Base-by-base conservation (phyloP, 2,797 vertebrate species). In the Poeciliopsis infans region DNA sequence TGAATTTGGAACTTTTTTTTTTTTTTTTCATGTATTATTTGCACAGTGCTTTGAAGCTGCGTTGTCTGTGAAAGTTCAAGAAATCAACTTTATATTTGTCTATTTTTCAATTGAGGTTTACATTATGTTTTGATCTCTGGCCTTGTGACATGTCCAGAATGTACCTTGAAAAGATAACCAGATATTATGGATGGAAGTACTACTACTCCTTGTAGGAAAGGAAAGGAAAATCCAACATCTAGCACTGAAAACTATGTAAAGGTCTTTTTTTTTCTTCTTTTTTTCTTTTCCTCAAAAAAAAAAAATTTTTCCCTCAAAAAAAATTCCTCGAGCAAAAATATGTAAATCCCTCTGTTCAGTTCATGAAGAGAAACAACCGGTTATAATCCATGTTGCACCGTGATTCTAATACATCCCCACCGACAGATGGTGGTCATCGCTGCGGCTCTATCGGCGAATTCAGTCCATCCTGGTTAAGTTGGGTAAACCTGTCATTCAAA, bases 251-350 rank as follows among this genome's bases (percentile, higher is more conserved):
- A n/a, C n/a, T n/a, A n/a, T n/a, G n/a, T n/a, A n/a, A n/a, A n/a
- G n/a, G n/a, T n/a, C n/a, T n/a, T n/a, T n/a, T n/a, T n/a, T n/a
- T n/a, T n/a, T n/a, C n/a, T n/a, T n/a, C n/a, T n/a, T n/a, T n/a
- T n/a, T n/a, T n/a, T n/a, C n/a, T n/a, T n/a, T n/a, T n/a, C n/a
- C n/a, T n/a, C n/a, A n/a, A n/a, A n/a, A n/a, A n/a, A n/a, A n/a
- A n/a, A n/a, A n/a, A n/a, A n/a, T n/a, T n/a, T n/a, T n/a, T n/a
- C n/a, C n/a, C n/a, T n/a, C n/a, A 91, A 90, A 91, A 82, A 78
- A 82, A 83, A 90, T 89, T 36, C 74, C 73, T 85, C 81, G 87
- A 87, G 84, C 79, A 90, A 92, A 92, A 91, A 88, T 76, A 85
- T 20, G 69, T 87, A 88, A 90, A 91, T 91, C 83, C 82, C 72